A percentile compares a stretch with the other conserved stretches of the same genome.
phyloP scores from a whole-genome alignment of 2,888 invertebrate genomes.

The Aplocera efformata region DNA sequence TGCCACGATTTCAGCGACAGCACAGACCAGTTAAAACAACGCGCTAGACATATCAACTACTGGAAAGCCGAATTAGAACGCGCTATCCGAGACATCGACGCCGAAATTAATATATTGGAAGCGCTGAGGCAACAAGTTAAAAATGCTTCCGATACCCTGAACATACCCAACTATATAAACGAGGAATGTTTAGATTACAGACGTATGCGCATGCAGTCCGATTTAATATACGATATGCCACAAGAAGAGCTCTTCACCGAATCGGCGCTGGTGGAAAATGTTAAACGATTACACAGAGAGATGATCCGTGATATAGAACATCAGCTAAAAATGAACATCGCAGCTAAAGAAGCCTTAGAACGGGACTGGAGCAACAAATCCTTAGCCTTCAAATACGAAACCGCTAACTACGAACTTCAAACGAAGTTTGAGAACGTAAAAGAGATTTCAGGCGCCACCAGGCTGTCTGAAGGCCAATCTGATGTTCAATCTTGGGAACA shows the following conservation, averaged over 20 bases:
- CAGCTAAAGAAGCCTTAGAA: slow-evolving; percentile 89
- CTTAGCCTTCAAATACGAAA: slow-evolving; percentile 88
- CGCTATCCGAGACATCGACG: slow-evolving; percentile 66
- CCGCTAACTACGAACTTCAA: slow-evolving; percentile 84
- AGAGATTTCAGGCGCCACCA: slow-evolving; percentile 89
- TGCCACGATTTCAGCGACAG: slow-evolving; percentile 64
- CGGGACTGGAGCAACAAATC: slow-evolving; percentile 95
- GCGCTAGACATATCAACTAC: slow-evolving; percentile 67
- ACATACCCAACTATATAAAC: slow-evolving; percentile 66
- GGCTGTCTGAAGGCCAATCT: slow-evolving; percentile 90
- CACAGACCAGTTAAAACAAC: slow-evolving; percentile 62
- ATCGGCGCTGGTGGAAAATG: slow-evolving; percentile 85
- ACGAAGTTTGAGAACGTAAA: slow-evolving; percentile 85
- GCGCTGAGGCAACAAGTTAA: slow-evolving; percentile 67
- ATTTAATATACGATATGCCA: slow-evolving; percentile 86
- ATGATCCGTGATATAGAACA: slow-evolving; percentile 84
- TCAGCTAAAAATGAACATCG: slow-evolving; percentile 86
- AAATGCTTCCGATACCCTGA: slow-evolving; percentile 62
- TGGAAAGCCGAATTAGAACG: slow-evolving; percentile 70
- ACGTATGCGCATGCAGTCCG: slow-evolving; percentile 84
- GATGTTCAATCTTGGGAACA: slow-evolving; percentile 91
- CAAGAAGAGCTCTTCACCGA: slow-evolving; percentile 89
- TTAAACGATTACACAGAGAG: slow-evolving; percentile 82
- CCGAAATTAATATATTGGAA: slow-evolving; percentile 60
- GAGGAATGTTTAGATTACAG: slow-evolving; percentile 86